phyloP scores from a whole-genome alignment of 2,797 vertebrate species.

The Morelia viridis region DNA sequence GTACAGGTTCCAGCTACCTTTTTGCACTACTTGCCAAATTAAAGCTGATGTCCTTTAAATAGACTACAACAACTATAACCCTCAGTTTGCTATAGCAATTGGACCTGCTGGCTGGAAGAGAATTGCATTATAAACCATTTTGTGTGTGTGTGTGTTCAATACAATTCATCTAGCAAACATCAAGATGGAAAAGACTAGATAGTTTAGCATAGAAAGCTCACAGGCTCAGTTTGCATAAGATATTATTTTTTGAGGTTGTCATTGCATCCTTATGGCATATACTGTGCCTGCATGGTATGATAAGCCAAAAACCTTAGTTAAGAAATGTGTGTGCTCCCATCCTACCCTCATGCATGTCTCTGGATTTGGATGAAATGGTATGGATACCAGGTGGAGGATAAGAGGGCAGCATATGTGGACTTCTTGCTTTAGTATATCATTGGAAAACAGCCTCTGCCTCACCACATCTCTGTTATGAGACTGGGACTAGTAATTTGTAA shows the following conservation, averaged over 20 bases:
- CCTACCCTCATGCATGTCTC: background rate
- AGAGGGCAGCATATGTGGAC: background rate
- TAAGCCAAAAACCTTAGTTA: background rate
- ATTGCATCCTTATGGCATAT: background rate
- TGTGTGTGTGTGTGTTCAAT: background rate
- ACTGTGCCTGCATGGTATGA: background rate
- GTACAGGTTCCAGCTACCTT: background rate
- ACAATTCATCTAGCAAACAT: background rate
- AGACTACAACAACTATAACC: background rate
- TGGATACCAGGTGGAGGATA: background rate
- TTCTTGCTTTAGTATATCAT: background rate
- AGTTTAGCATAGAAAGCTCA: background rate
- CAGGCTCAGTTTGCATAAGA: background rate
- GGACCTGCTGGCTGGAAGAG: background rate
- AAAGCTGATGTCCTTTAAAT: background rate
- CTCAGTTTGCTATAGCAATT: background rate
- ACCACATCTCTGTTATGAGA: background rate
- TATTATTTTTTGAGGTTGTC: background rate
- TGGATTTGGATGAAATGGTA: background rate
- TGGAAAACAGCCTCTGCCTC: background rate
- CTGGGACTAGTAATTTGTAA: background rate
- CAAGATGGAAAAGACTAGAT: background rate
- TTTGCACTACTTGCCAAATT: background rate
- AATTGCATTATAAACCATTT: background rate
- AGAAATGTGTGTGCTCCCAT: background rate